A percentile compares a stretch with the other conserved stretches of the same genome.
These are phyloP conservation scores for Eupristina koningsbergeri DNA, from an alignment of 1,140 invertebrate genomes.

Conservation along the genomic window DNA sequence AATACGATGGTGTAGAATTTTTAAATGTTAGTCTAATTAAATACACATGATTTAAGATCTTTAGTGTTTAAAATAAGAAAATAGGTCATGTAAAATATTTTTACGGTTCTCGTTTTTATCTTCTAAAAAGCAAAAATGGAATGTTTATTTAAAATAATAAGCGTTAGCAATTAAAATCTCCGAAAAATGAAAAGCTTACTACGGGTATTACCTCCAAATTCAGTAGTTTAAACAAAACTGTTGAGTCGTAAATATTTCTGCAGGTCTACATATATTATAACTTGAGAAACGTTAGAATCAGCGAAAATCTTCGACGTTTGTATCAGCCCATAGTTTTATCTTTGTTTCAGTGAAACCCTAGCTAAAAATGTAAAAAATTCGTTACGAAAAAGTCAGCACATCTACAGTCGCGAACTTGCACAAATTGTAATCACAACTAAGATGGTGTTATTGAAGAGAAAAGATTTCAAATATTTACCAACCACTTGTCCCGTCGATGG, in stretches of 20 bases:
- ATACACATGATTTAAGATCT: no score
- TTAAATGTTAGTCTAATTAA: no score
- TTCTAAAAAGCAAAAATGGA: no score
- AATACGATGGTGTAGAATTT: no score
- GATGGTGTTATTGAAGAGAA: slow-evolving; percentile 22
- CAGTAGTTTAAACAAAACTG: no score
- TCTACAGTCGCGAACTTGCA: background rate
- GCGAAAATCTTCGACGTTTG: background rate
- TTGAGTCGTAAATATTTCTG: background rate
- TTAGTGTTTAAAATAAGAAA: no score
- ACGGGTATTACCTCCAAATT: no score
- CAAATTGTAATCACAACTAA: slow-evolving; percentile 59
- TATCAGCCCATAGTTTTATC: slow-evolving; percentile 14
- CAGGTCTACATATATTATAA: background rate
- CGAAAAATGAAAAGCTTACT: no score
- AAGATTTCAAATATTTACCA: slow-evolving; percentile 66
- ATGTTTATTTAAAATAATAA: no score
- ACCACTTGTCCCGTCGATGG: slow-evolving; percentile 57
- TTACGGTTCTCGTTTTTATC: no score
- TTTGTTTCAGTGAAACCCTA: background rate
- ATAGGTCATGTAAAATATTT: no score
- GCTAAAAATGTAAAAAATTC: slow-evolving; percentile 1
- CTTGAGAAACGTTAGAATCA: background rate
- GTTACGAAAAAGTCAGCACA: background rate
- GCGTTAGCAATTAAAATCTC: no score